These are phyloP conservation scores for Palythoa caribaeorum DNA, from an alignment of 92 coral and sea anemone species.

Conservation along the genomic window DNA sequence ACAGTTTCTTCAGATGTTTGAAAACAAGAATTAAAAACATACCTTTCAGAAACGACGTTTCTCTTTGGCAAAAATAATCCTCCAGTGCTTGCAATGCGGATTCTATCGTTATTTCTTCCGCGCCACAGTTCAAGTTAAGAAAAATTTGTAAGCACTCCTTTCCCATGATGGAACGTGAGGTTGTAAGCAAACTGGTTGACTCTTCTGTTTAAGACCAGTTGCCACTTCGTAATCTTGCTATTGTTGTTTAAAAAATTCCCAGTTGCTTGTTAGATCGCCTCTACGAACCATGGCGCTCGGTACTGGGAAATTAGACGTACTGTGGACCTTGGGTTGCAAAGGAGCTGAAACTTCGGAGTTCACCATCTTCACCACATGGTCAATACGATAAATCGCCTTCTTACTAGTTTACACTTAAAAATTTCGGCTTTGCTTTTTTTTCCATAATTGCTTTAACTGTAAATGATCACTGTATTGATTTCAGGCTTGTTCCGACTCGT, in stretches of 20 bases:
- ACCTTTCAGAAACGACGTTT: slow-evolving; percentile 63
- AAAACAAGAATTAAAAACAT: slow-evolving; percentile 58
- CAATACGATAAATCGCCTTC: no score
- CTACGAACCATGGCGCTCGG: not conserved
- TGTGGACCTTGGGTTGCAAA: not conserved
- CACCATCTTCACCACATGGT: no score
- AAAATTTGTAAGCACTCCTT: slow-evolving; percentile 9
- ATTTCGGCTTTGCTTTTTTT: no score
- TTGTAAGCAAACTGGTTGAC: slow-evolving; percentile 8
- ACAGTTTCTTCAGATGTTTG: slow-evolving; percentile 60
- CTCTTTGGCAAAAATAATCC: slow-evolving; percentile 60
- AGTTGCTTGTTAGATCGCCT: slow-evolving; percentile 3
- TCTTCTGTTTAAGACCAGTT: not conserved
- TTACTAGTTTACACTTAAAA: no score
- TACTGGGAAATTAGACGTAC: slow-evolving; percentile 15
- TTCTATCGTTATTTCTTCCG: not conserved
- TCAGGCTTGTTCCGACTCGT: no score
- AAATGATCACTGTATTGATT: no score
- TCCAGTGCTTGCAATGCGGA: slow-evolving; percentile 41
- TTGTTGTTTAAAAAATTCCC: slow-evolving; percentile 13
- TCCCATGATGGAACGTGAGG: not conserved
- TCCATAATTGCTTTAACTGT: no score
- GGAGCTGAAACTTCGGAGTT: no score
- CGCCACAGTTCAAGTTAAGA: not conserved
- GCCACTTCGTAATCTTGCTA: not conserved